A percentile compares a stretch with the other conserved stretches of the same genome.
These are phyloP conservation scores for Zeus faber DNA, from an alignment of 2,113 vertebrate genomes.

Conservation along the genomic window DNA sequence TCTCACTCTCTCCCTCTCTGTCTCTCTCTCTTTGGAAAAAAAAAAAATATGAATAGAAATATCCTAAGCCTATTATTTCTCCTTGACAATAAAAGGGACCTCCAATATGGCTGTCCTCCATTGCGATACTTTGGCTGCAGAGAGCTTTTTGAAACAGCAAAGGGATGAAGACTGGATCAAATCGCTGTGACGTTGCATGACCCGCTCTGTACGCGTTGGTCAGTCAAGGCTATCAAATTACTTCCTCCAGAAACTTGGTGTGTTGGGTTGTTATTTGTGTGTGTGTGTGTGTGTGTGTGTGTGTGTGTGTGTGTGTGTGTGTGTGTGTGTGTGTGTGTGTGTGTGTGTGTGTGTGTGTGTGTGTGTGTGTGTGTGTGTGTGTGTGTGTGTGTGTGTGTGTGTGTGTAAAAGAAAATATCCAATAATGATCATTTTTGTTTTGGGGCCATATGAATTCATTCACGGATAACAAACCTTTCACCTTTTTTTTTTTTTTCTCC, in stretches of 20 bases:
- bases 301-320: not conserved
- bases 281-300: conserved; percentile 13
- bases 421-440: too few relatives aligned
- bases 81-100: conserved; percentile 62
- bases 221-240: conserved; percentile 38
- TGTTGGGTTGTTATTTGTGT: too few relatives aligned
- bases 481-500: too few relatives aligned
- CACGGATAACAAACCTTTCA: too few relatives aligned
- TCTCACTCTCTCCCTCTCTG: conserved; percentile 23
- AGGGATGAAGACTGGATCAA: conserved; percentile 24
- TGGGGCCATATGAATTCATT: too few relatives aligned
- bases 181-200: conserved; percentile 32
- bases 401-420: too few relatives aligned
- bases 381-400: too few relatives aligned
- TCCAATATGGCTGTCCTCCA: conserved; percentile 56
- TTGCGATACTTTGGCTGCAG: conserved; percentile 26
- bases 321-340: not conserved
- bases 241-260: conserved; percentile 34
- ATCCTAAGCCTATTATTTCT: conserved; percentile 77
- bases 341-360: too few relatives aligned
- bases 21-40: not conserved
- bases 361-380: too few relatives aligned
- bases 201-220: conserved; percentile 46
- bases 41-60: conserved; percentile 72
- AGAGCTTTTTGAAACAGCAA: conserved; percentile 26